Evolutionary conservation across 2,113 vertebrate species (phyloP).

Genomic region (Cololabis saira): DNA sequence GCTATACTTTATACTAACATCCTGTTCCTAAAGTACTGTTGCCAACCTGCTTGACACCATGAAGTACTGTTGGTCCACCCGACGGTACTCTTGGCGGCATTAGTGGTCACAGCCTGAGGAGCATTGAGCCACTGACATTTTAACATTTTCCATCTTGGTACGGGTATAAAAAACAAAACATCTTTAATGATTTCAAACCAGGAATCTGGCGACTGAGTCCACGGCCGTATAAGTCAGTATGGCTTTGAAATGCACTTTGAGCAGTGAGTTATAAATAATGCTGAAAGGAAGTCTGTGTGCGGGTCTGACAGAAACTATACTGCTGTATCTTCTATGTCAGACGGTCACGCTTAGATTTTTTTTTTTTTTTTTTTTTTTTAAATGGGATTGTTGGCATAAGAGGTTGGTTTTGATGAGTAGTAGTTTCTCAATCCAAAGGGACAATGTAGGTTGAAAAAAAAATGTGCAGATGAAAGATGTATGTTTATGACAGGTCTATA

Average conservation of each 20-base stretch:
- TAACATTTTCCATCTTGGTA: slow-evolving; percentile 37
- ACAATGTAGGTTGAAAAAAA: slow-evolving; percentile 71
- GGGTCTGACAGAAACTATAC: slow-evolving; percentile 19
- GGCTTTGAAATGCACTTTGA: slow-evolving; percentile 31
- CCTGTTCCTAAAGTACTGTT: slow-evolving; percentile 30
- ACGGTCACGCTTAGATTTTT: slow-evolving; percentile 32
- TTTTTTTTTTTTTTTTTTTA: neutral
- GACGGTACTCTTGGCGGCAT: slow-evolving; percentile 22
- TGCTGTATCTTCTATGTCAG: slow-evolving; percentile 40
- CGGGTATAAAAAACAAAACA: slow-evolving; percentile 38
- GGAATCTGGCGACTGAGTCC: slow-evolving; percentile 9
- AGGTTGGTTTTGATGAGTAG: slow-evolving; percentile 40
- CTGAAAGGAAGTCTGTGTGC: slow-evolving; percentile 12
- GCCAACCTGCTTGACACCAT: slow-evolving; percentile 16
- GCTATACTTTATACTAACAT: slow-evolving; percentile 36
- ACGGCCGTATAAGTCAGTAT: neutral
- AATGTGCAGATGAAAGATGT: slow-evolving; percentile 66
- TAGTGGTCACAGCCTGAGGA: slow-evolving; percentile 3
- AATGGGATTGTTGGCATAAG: slow-evolving; percentile 47
- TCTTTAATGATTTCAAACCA: slow-evolving; percentile 27
- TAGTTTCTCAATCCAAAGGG: slow-evolving; percentile 67
- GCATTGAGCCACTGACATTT: slow-evolving; percentile 22
- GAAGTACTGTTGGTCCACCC: slow-evolving; percentile 26
- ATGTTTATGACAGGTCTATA: slow-evolving; percentile 69
- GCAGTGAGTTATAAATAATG: slow-evolving; percentile 27